Evolutionary conservation across 2,113 vertebrate species (phyloP).

Genomic region (Salvelinus namaycush): DNA sequence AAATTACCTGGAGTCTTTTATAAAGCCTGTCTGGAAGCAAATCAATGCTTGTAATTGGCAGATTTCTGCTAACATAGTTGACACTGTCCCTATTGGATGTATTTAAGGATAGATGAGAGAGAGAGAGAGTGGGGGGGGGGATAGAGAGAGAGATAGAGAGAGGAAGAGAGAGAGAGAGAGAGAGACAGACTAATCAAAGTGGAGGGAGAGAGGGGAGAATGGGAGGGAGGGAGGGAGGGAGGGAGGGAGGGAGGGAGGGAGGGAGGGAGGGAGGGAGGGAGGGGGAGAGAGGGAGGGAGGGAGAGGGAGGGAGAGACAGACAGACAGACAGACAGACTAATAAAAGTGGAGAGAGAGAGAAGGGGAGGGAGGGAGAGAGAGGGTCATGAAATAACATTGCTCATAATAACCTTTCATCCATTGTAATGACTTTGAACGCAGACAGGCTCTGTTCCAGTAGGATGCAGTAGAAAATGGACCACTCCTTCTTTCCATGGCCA

Average conservation of each 20-base stretch:
- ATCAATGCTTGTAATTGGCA: constrained; percentile 66
- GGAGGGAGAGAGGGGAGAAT: neutral
- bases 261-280: no score
- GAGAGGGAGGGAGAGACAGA: neutral
- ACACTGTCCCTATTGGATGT: constrained; percentile 48
- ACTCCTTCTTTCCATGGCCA: constrained; percentile 26
- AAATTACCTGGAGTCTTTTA: constrained; percentile 67
- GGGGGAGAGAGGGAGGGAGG: neutral
- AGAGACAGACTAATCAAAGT: neutral
- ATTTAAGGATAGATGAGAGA: constrained; percentile 25
- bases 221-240: neutral
- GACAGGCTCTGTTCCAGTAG: neutral
- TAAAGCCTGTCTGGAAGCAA: constrained; percentile 57
- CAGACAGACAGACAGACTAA: neutral
- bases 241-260: no score
- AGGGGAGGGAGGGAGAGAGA: neutral
- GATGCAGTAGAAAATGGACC: neutral
- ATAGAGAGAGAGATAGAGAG: no score
- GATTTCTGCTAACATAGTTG: constrained; percentile 43
- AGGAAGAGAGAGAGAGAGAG: no score
- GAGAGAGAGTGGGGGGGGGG: no score
- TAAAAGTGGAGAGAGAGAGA: neutral
- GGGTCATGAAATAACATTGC: neutral
- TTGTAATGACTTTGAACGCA: neutral
- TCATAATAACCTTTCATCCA: constrained; percentile 6